These are phyloP conservation scores for Cheilosia grossa DNA, from an alignment of 2,888 invertebrate genomes.

Conservation along the genomic window DNA sequence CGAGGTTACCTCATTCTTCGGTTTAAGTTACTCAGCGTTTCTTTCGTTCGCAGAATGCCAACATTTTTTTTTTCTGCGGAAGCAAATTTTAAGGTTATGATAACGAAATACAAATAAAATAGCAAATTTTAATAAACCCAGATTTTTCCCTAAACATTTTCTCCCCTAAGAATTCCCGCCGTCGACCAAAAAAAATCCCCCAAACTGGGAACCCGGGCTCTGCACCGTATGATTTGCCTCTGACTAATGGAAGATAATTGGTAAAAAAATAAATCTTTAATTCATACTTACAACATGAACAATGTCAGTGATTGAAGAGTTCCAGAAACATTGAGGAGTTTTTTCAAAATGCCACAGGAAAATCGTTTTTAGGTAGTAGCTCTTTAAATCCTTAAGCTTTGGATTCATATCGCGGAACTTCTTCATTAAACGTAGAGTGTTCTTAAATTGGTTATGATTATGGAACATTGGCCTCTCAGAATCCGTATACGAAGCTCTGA, in stretches of 20 bases:
- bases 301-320: background rate
- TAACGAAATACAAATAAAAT: too few species aligned
- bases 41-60: too few species aligned
- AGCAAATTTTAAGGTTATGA: too few species aligned
- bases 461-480: slow-evolving; percentile 15
- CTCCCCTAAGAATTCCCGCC: too few species aligned
- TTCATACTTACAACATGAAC: slow-evolving; percentile 30
- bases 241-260: background rate
- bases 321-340: background rate
- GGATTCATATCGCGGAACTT: slow-evolving; percentile 44
- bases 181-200: too few species aligned
- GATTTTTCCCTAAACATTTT: too few species aligned
- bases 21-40: too few species aligned
- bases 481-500: slow-evolving; percentile 28
- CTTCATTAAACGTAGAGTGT: slow-evolving; percentile 46
- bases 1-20: too few species aligned
- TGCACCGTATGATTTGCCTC: too few species aligned
- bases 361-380: slow-evolving; percentile 45
- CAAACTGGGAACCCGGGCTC: too few species aligned
- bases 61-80: too few species aligned
- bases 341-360: slow-evolving; percentile 38
- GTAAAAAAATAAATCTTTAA: background rate
- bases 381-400: slow-evolving; percentile 6
- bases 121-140: too few species aligned
- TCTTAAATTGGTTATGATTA: slow-evolving; percentile 30